Evolutionary conservation across 2,113 vertebrate species (phyloP), one percentile per base, ranked within the genome.

Genomic region (Neotoma lepida): DNA sequence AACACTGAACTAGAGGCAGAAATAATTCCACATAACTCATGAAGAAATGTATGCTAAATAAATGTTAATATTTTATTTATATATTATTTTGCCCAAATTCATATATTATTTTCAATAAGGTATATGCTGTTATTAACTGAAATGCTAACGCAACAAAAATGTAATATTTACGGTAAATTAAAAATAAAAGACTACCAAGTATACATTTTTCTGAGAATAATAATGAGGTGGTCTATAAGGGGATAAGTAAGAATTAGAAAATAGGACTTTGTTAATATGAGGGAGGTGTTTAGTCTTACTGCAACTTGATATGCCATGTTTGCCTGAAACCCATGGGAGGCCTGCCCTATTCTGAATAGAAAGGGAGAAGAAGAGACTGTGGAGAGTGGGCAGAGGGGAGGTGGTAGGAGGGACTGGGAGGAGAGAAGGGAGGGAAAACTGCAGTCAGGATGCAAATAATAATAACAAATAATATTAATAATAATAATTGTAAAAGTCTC

Each of bases 1-100:
- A 66, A 84, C 35, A 86, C 4, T 76, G 33, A 89, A 82, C 91
- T n/a, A 91, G 10, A 6, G 24, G 13, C 17, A 46, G 22, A 82
- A 89, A 77, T 18, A 71, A 22, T 71, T 73, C 2, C 26, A 78
- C 33, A n/a, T 3, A 49, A 78, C 39, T 78, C 68, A 78, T 35
- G 82, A 94, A 54, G 51, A 93, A 82, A 77, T 91, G 13, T 28
- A 86, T 64, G 88, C 77, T 80, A 35, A 91, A 77, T 80, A 64
- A 86, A 26, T 86, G 28, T 51, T 84, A 94, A 86, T 28, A 81
- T 18, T 90, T 82, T 35, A n/a, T 30, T 74, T 86, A 39, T 64
- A 6, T 89, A 86, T 82, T 28, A 73, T 95, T 88, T 95, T 78
- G 17, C 51, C 49, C n/a, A 88, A 41, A 3, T 33, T 33, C 58